Evolutionary conservation across 2,888 invertebrate species (phyloP), one percentile per base, ranked within the genome.

Genomic region (Thymelicus acteon): DNA sequence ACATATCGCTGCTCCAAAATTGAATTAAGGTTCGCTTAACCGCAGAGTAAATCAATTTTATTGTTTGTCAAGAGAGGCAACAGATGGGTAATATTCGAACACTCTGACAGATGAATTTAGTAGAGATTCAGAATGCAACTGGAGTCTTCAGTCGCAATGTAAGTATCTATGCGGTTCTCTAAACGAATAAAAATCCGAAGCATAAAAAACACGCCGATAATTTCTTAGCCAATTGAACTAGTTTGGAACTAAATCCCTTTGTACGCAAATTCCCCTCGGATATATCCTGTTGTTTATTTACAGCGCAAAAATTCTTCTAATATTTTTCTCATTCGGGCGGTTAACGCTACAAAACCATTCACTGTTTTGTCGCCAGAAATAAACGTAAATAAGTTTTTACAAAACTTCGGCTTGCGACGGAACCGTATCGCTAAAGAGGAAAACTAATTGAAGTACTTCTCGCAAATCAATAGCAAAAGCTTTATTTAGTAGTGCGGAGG

Each of bases 391-490:
- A 63, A 67, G 61, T 67, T 64, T 65, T 74, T 76, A 75, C 72
- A 74, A 74, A 79, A 79, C 77, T 78, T 77, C 78, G 82, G 80
- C 49, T n/a, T 79, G 80, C 81, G 74, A 66, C 77, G 77, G 73
- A 77, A 70, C 68, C 67, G 72, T 49, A 65, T 82, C 79, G 82
- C 75, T 77, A 76, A 78, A 79, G 77, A 77, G 74, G 71, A 77
- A 71, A 89, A 86, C 82, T 80, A 84, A 81, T 81, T 81, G 82
- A 85, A 86, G 84, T 84, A 83, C 79, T 78, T 80, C 81, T 82
- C 83, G 82, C 82, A 83, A 85, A 86, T 86, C 82, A 83, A 79
- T 80, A 80, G 82, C 82, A 82, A 82, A 84, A 82, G 82, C 84
- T 81, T 83, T 83, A 82, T 85, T 83, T 85, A 80, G 81, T 81